Evolutionary conservation across 2,113 vertebrate species (phyloP).

Genomic region (Picathartes gymnocephalus): DNA sequence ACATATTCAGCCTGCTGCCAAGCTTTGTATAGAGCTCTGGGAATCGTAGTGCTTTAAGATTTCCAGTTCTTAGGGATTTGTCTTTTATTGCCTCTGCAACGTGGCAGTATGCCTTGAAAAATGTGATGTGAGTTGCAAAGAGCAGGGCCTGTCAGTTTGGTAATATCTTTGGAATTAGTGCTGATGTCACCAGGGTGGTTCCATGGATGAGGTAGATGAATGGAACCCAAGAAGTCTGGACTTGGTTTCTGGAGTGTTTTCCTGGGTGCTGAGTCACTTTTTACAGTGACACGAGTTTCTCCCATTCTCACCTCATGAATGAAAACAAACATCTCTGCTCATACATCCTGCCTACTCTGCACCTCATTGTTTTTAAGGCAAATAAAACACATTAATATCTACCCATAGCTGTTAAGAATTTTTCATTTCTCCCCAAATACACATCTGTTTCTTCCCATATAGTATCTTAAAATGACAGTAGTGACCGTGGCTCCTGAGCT

Average conservation of each 20-base stretch:
- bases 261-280: neutral
- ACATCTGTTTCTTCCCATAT: neutral
- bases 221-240: neutral
- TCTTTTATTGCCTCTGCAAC: neutral
- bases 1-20: neutral
- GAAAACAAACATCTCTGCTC: neutral
- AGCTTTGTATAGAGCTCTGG: neutral
- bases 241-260: neutral
- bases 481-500: neutral
- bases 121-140: neutral
- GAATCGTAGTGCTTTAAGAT: neutral
- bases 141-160: neutral
- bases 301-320: neutral
- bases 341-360: neutral
- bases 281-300: neutral
- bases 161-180: neutral
- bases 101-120: neutral
- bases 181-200: neutral
- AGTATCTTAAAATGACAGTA: neutral
- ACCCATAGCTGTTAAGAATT: neutral
- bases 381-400: neutral
- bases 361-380: neutral
- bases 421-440: neutral
- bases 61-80: neutral
- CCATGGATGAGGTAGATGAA: neutral